phyloP scores from a whole-genome alignment of 2,797 vertebrate genomes.

The Chaunax sp. region DNA sequence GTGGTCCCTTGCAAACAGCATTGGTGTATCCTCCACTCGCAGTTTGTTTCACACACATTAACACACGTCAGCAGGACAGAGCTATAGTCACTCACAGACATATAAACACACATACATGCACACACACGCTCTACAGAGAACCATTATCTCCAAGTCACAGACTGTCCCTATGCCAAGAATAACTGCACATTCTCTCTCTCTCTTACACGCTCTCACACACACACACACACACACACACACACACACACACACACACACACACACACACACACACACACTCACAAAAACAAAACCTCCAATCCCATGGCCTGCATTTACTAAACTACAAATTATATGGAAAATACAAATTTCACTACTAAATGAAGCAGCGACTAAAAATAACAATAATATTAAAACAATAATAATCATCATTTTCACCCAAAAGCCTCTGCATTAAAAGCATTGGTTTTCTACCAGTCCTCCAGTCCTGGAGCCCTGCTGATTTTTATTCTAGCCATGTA shows the following conservation, averaged over 20 bases:
- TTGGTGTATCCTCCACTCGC: constrained; percentile 39
- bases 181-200: constrained; percentile 55
- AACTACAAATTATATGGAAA: constrained; percentile 28
- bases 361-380: constrained; percentile 2
- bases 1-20: constrained; percentile 57
- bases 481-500: constrained; percentile 58
- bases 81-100: constrained; percentile 34
- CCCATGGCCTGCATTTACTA: constrained; percentile 29
- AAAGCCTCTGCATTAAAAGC: neutral
- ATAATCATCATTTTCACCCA: neutral
- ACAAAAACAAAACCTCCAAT: constrained; percentile 13
- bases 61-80: constrained; percentile 41
- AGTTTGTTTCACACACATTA: constrained; percentile 26
- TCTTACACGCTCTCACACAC: constrained; percentile 4
- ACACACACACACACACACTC: neutral
- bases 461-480: constrained; percentile 33
- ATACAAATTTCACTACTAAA: neutral
- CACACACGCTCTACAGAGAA: constrained; percentile 71
- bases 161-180: constrained; percentile 75
- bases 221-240: constrained; percentile 17
- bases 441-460: neutral
- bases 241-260: neutral
- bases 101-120: constrained; percentile 20
- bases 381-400: neutral
- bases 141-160: constrained; percentile 86